phyloP scores from a whole-genome alignment of 2,113 vertebrate genomes.

The Pseudorectes ferrugineus region DNA sequence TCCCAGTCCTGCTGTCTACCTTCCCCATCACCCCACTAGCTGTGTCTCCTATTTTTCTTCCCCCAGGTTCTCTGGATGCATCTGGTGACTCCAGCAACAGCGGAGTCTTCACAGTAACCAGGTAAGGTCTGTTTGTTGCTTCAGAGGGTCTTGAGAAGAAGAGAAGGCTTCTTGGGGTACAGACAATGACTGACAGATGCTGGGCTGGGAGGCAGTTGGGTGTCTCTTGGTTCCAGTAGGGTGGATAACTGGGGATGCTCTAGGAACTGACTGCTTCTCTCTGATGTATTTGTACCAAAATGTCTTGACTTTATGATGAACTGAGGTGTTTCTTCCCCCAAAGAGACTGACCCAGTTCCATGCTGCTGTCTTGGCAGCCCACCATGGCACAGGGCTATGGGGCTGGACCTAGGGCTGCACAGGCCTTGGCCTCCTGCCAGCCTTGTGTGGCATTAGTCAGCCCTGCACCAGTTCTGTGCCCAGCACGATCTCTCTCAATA shows the following conservation, averaged over 20 bases:
- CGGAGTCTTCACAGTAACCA: slow-evolving; percentile 77
- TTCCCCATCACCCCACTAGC: background rate
- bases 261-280: background rate
- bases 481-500: fast-evolving
- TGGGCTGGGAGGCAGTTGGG: background rate
- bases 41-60: background rate
- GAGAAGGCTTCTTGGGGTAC: fast-evolving
- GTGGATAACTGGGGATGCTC: background rate
- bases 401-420: background rate
- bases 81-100: slow-evolving; percentile 78
- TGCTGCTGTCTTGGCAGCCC: background rate
- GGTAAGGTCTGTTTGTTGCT: slow-evolving; percentile 53
- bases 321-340: background rate
- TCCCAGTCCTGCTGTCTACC: background rate
- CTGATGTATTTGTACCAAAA: background rate
- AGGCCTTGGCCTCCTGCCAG: background rate
- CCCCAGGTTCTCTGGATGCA: slow-evolving; percentile 73
- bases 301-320: background rate
- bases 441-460: background rate
- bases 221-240: background rate
- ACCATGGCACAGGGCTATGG: background rate
- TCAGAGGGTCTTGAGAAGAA: background rate
- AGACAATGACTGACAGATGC: background rate
- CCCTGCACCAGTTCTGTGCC: background rate
- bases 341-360: background rate